A percentile compares a stretch with the other conserved stretches of the same genome.
Evolutionary conservation across 2,113 vertebrate genomes (phyloP).

Genomic region (Aepyceros melampus): DNA sequence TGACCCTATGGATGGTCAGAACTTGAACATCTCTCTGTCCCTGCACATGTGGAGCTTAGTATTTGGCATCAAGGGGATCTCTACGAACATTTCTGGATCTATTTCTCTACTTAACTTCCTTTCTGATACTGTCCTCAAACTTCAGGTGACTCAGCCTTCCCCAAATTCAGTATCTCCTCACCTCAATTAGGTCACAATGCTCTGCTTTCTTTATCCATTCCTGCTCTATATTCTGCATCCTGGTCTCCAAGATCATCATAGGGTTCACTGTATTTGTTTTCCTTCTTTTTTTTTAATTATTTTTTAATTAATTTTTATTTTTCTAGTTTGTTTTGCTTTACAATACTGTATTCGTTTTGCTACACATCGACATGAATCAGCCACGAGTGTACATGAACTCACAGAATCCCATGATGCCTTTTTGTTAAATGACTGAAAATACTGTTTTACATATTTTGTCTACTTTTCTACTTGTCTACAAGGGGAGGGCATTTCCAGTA

Average conservation of each 20-base stretch:
- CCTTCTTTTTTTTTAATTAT: no score
- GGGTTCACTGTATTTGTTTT: neutral
- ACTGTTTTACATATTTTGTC: neutral
- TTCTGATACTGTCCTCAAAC: neutral
- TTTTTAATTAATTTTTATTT: no score
- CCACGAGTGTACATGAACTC: no score
- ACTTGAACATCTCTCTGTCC: neutral
- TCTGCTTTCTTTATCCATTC: neutral
- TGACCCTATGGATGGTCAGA: neutral
- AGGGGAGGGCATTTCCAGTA: neutral
- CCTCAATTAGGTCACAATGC: neutral
- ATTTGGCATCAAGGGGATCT: neutral
- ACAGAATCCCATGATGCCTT: neutral
- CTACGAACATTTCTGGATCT: neutral
- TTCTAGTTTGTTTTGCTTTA: no score
- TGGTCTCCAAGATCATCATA: neutral
- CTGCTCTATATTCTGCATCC: neutral
- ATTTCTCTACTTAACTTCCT: neutral
- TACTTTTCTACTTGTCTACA: neutral
- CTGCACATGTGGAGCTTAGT: neutral
- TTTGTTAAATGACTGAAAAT: neutral
- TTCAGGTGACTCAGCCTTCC: neutral
- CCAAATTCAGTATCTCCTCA: neutral
- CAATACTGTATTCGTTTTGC: no score
- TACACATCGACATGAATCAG: no score